A percentile compares a stretch with the other conserved stretches of the same genome.
Conservation (phyloP, 2,797 vertebrate species). For the Pachyuromys duprasi region DNA sequence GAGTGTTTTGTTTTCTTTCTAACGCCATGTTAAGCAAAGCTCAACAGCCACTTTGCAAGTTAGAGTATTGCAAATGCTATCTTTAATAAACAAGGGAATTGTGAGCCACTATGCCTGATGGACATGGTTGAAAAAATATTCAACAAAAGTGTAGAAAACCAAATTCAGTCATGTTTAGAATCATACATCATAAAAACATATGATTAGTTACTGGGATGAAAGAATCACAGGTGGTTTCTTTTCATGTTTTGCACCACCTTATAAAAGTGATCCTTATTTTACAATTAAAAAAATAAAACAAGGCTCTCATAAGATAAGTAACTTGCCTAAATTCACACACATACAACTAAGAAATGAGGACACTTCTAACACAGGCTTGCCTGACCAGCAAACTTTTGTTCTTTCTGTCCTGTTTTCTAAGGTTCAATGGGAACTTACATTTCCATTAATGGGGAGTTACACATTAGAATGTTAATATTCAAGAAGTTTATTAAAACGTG, state of each 20-base stretch:
- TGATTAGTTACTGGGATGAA: neutral
- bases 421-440: neutral
- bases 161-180: neutral
- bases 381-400: neutral
- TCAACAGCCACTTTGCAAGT: neutral
- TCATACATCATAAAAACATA: neutral
- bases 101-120: neutral
- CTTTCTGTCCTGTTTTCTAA: neutral
- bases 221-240: neutral
- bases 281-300: neutral
- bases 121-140: neutral
- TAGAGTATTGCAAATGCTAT: neutral
- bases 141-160: neutral
- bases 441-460: neutral
- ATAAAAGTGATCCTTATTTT: constrained; percentile 3
- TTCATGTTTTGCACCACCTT: neutral
- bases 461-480: neutral
- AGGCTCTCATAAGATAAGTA: neutral
- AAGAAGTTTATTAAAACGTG: neutral
- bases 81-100: neutral
- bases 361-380: neutral
- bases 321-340: neutral
- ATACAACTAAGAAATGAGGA: neutral
- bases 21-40: neutral
- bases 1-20: neutral